Conservation (phyloP, 2,888 invertebrate genomes). For the Blera fallax region DNA sequence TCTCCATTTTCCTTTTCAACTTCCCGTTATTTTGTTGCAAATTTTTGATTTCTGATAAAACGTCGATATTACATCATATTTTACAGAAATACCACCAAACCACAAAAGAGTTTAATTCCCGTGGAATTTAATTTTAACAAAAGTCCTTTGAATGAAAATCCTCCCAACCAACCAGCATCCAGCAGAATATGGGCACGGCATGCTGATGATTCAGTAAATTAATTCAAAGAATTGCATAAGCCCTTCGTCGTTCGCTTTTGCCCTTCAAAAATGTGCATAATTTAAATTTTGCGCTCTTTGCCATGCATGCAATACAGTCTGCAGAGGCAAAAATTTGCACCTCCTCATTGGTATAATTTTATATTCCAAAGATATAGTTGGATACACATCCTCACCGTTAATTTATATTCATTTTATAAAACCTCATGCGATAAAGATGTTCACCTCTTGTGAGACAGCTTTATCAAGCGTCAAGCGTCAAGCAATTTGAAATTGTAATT, state of each 20-base stretch:
- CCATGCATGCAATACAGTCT: neutral
- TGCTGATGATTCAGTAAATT: slow-evolving; percentile 51
- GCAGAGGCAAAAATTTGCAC: slow-evolving; percentile 17
- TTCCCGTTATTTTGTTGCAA: too few species aligned
- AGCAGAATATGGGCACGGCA: slow-evolving; percentile 3
- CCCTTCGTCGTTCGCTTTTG: slow-evolving; percentile 12
- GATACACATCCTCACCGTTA: slow-evolving; percentile 33
- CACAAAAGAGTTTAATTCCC: neutral
- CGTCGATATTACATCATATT: neutral
- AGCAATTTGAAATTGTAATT: slow-evolving; percentile 71
- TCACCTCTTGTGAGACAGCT: slow-evolving; percentile 13
- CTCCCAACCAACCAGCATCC: neutral
- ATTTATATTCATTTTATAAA: slow-evolving; percentile 61
- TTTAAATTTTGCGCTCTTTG: slow-evolving; percentile 36
- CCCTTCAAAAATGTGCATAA: slow-evolving; percentile 58
- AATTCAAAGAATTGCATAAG: slow-evolving; percentile 61
- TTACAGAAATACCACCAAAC: neutral
- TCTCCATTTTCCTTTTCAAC: too few species aligned
- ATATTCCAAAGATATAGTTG: slow-evolving; percentile 46
- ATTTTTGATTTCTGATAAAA: neutral
- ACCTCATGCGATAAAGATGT: slow-evolving; percentile 18
- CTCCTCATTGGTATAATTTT: slow-evolving; percentile 12
- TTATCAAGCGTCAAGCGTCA: slow-evolving; percentile 54
- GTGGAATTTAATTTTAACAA: slow-evolving; percentile 21
- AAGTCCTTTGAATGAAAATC: neutral